These are phyloP conservation scores for Anguilla megastoma DNA, from an alignment of 2,797 vertebrate genomes.

Conservation along the genomic window DNA sequence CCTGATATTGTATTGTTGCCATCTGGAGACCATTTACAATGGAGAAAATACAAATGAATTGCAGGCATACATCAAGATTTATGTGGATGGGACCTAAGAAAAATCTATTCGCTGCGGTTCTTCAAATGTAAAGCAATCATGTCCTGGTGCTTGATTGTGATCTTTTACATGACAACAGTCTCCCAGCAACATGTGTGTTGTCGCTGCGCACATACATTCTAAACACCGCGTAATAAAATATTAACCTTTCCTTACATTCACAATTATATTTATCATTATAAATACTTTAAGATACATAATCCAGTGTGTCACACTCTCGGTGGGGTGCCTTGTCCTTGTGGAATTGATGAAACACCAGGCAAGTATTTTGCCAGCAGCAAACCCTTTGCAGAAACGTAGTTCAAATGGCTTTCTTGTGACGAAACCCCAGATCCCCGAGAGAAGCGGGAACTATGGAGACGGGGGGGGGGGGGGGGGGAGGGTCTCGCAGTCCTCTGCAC, in stretches of 20 bases:
- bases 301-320: neutral
- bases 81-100: neutral
- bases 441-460: conserved; percentile 1
- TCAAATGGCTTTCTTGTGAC: neutral
- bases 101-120: neutral
- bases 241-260: neutral
- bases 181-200: neutral
- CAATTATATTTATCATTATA: neutral
- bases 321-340: neutral
- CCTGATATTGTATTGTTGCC: neutral
- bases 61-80: neutral
- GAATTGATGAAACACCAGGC: neutral
- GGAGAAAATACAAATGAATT: neutral
- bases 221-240: neutral
- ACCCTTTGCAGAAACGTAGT: neutral
- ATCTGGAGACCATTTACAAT: neutral
- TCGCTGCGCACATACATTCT: neutral
- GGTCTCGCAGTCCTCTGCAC: conserved; percentile 9
- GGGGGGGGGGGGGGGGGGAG: conserved; percentile 12
- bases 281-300: neutral
- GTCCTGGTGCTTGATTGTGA: neutral
- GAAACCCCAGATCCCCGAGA: conserved; percentile 9
- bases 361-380: neutral
- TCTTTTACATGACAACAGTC: neutral
- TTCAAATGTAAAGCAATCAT: neutral